Base-by-base conservation (phyloP, 2,888 invertebrate species). In the Dendrolimus houi region DNA sequence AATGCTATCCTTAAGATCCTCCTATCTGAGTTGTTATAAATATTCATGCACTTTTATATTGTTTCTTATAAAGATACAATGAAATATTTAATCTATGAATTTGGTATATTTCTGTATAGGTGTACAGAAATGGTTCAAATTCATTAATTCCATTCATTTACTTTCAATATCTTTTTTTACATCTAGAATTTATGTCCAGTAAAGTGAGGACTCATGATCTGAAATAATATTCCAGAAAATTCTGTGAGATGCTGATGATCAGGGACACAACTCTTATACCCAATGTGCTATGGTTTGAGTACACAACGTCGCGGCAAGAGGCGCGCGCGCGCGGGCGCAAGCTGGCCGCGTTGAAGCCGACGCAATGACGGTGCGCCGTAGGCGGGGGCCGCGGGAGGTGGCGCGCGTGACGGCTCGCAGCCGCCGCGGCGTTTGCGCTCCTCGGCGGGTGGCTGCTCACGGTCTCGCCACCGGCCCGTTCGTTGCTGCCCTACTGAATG, bases 211-310 rank as follows among this genome's bases (percentile, higher is more conserved):
- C 29, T 29, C 29, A 47, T 57, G 17, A 55, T 55, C 53, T 54
- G 6, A 17, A 14, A 54, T 52, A 2, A 14, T 52, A 12, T 91
- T 92, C 41, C 90, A 97, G 97, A 93, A 95, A 94, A 86, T 85
- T 96, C 66, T 95, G 96, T 59, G 97, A 98, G 87, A 94, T 96
- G 81, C 86, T 97, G 61, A 93, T 98, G 87, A 87, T 98, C 61
- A 92, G 97, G 63, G 98, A 98, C 78, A 96, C 97, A 52, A 96
- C 97, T 1, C 86, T 97, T 59, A 98, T 98, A 79, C 97, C 97
- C 41, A 97, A 98, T 81, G 95, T 98, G 14, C 81, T 97, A 65
- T 97, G 97, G 97, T 98, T 98, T 80, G 97, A 98, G 81, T 98
- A 98, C 81, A 97, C 96, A 41, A 96, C 95, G 64, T 95, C 96